Conservation (phyloP, 2,113 vertebrate species). For the Callaeas wilsoni region DNA sequence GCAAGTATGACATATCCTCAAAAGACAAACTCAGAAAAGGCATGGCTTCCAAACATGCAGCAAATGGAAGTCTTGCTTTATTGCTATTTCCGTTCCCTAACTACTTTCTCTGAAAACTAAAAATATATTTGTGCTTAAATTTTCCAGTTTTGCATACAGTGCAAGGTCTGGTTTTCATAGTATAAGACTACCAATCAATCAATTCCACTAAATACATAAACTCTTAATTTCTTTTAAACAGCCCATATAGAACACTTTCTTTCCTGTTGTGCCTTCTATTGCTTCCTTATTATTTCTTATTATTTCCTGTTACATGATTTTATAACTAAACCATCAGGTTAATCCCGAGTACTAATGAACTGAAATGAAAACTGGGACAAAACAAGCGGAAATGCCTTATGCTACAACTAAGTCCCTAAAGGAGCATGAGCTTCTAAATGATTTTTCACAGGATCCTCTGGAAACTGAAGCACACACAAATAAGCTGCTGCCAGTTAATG, state of each 20-base stretch:
- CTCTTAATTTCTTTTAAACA: background rate
- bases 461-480: background rate
- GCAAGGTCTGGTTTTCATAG: background rate
- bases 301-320: constrained; percentile 36
- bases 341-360: constrained; percentile 15
- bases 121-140: background rate
- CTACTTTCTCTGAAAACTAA: background rate
- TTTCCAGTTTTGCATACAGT: background rate
- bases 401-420: background rate
- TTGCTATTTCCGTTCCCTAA: background rate
- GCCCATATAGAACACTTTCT: background rate
- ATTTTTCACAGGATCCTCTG: background rate
- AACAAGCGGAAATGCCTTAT: background rate
- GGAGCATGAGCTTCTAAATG: background rate
- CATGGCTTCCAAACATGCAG: background rate
- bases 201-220: background rate
- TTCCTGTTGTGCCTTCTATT: constrained; percentile 8
- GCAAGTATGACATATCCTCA: background rate
- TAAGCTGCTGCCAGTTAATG: background rate
- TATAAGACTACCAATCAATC: background rate
- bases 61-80: background rate
- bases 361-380: background rate
- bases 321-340: constrained; percentile 23
- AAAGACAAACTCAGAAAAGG: background rate
- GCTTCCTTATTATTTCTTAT: constrained; percentile 35